These are phyloP conservation scores for Clarias fuscus DNA, from an alignment of 2,797 vertebrate species.

Conservation along the genomic window DNA sequence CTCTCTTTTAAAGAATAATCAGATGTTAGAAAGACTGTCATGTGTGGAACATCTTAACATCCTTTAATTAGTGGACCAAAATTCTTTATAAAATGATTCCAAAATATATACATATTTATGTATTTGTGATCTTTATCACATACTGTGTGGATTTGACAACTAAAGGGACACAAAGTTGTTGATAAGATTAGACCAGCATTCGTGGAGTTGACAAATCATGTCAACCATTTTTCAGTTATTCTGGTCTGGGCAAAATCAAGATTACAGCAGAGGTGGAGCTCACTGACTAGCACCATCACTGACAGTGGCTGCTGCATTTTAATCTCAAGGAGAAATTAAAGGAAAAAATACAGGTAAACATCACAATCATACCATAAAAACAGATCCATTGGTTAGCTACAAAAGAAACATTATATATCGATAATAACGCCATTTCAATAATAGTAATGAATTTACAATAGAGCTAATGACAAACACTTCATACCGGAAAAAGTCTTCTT, in stretches of 20 bases:
- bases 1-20: neutral
- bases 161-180: neutral
- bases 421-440: neutral
- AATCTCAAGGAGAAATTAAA: neutral
- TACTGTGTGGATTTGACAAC: neutral
- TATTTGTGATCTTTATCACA: neutral
- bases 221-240: neutral
- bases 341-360: neutral
- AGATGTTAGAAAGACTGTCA: neutral
- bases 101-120: neutral
- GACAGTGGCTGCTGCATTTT: neutral
- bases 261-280: neutral
- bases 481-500: slow-evolving; percentile 31
- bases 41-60: too few relatives aligned
- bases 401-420: too few relatives aligned
- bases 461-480: neutral
- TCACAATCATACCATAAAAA: neutral
- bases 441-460: slow-evolving; percentile 51
- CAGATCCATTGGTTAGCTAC: neutral
- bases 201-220: neutral
- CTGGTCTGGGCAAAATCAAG: neutral
- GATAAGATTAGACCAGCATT: neutral
- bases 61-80: neutral
- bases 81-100: neutral
- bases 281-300: too few relatives aligned